Base-by-base conservation (phyloP, 2,797 vertebrate species). In the Microhierax caerulescens region DNA sequence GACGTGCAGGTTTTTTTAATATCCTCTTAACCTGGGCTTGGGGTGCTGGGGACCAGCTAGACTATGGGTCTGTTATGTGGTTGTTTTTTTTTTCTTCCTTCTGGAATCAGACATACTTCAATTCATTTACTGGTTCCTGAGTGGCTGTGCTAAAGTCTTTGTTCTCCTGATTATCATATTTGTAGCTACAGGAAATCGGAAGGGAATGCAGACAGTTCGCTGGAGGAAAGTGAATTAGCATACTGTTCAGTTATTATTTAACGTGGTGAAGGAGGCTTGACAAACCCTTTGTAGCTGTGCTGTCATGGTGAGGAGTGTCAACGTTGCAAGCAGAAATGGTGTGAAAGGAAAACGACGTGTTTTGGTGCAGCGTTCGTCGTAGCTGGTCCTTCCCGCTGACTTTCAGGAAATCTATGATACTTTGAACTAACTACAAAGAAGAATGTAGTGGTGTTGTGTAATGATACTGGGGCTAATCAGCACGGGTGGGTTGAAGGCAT, bases 121-220 rank as follows among this genome's bases (percentile, higher is more conserved):
- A 59, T 53, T 34, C 68, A 45, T 74, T 72, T 32, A 34, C 70
- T 61, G 73, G 65, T 80, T 92, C 53, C 77, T 47, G 41, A 73
- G 79, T 48, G 67, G 64, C 90, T 92, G 59, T 94, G 75, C 70
- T 70, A 36, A 76, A 92, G 96, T 70, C 96, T 97, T 98, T 98
- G 97, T 98, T 97, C 95, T 97, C 89, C 85, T 93, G 65, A 81
- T 95, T 97, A 94, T 97, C 95, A 36, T 96, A 93, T 96, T 96
- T 93, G 70, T 96, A 93, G 93, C 94, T 97, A 82, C 78, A 93
- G 95, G 94, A 96, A 97, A 96, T 97, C 73, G 68, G 93, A 93
- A 87, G 96, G 92, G 95, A 95, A 96, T 91, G 80, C 86, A 91
- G 96, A 61, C 79, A 95, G 89, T 93, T 96, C 87, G 50, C 93